These are phyloP conservation scores for Crambe crambe DNA, from an alignment of 37 sponge, comb jelly and placozoan species.

Conservation along the genomic window DNA sequence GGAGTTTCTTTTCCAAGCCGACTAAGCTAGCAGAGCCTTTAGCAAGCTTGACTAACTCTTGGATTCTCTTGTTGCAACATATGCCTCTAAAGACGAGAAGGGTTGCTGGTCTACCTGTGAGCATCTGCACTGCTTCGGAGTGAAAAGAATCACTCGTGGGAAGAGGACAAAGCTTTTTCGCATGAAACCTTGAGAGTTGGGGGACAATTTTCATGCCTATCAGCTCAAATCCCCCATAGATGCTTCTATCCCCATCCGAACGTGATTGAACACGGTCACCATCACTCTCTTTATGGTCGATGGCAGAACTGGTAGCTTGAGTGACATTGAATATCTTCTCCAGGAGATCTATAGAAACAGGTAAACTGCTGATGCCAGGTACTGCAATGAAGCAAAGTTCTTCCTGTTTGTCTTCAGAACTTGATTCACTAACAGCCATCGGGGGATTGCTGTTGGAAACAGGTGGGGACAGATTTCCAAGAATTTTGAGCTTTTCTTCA, in stretches of 20 bases:
- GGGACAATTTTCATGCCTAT: conserved; percentile 67
- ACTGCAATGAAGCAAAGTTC: conserved; percentile 57
- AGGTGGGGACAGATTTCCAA: conserved; percentile 32
- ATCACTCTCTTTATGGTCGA: not conserved
- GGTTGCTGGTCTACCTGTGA: conserved; percentile 39
- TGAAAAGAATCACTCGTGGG: not conserved
- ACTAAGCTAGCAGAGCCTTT: not conserved
- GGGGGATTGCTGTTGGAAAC: not conserved
- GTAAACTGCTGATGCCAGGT: conserved; percentile 8
- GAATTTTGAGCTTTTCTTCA: conserved; percentile 20
- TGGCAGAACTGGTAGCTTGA: not conserved
- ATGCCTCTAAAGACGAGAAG: conserved; percentile 49
- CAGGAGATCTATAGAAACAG: not conserved
- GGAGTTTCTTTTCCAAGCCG: not conserved
- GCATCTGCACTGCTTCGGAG: conserved; percentile 30
- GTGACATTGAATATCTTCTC: not conserved
- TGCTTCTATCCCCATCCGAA: not conserved
- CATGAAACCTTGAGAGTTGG: conserved; percentile 60
- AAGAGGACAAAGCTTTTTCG: conserved; percentile 52
- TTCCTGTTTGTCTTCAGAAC: not conserved
- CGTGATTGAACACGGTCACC: not conserved
- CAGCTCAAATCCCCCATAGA: conserved; percentile 47
- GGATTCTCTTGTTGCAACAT: conserved; percentile 19
- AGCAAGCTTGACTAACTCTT: not conserved
- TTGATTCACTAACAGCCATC: not conserved